Base-by-base conservation (phyloP, 2,888 invertebrate genomes). In the Drosophila nigricruria region DNA sequence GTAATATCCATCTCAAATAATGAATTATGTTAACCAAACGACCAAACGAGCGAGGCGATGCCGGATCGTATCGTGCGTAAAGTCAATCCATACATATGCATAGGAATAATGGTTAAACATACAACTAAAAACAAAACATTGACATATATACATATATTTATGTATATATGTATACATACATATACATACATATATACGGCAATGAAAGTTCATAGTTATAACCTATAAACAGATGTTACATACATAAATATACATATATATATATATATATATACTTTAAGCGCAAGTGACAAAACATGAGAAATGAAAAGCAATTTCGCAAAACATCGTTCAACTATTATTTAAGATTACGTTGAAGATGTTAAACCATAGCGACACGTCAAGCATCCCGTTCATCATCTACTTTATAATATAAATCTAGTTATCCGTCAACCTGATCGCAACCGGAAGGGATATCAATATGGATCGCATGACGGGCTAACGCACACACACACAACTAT, bases 11-110 rank as follows among this genome's bases (percentile, higher is more conserved):
- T 53, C 59, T 36, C 49, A 49, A 49, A 45, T 38, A 61, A 23
- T 60, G 18, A 70, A 30, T 16, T 42, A 78, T 49, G 74, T 78
- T 76, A 64, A 68, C 42, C 65, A 66, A 72, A 49, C 67, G 77
- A 76, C 72, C 67, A 76, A 77, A 20, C 58, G 53, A 71, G 36
- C 64, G 49, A 61, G 42, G 23, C 73, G 73, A 14, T 32, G 32
- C 49, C 20, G 49, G 18, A 70, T 52, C 61, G 57, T 20, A 40
- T 53, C 81, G 74, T 71, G 62, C 68, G 65, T 70, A 52, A 67
- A 76, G 68, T 88, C 82, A 71, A 85, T 72, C 66, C 70, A 86
- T 72, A 82, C 82, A 82, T 85, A 85, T 88, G 86, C 82, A 71
- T 88, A 88, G 72, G 64, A 54, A 75, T 70, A 87, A 87, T 72